Percentiles rank a stretch among this genome's conserved stretches.
phyloP scores from a whole-genome alignment of 2,888 invertebrate species.

The Eristalis arbustorum region DNA sequence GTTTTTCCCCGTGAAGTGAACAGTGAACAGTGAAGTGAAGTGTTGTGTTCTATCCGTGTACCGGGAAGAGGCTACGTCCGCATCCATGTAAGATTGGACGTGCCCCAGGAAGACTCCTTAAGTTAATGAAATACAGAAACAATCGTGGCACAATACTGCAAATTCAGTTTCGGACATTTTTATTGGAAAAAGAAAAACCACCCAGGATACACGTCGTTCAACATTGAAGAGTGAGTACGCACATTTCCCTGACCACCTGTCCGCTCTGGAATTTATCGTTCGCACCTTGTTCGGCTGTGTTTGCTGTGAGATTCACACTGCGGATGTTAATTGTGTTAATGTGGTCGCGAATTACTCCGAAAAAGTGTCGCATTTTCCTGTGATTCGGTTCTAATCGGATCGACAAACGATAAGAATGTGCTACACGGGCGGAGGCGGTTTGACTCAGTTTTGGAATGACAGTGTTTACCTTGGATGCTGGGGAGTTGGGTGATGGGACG shows the following conservation, averaged over 20 bases:
- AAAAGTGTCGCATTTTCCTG: background rate
- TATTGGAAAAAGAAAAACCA: constrained; percentile 66
- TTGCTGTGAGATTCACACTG: background rate
- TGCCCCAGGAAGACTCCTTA: constrained; percentile 17
- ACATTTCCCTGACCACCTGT: background rate
- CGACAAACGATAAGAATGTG: background rate
- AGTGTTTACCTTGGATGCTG: background rate
- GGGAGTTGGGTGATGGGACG: background rate
- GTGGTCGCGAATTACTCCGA: constrained; percentile 3
- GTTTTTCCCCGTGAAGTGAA: background rate
- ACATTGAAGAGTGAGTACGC: constrained; percentile 43
- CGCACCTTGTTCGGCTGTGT: background rate
- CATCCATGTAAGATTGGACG: constrained; percentile 32
- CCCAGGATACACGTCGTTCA: constrained; percentile 27
- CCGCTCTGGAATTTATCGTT: background rate
- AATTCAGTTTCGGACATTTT: constrained; percentile 80
- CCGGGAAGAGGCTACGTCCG: background rate
- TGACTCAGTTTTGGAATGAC: background rate
- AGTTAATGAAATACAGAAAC: constrained; percentile 80
- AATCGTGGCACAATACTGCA: constrained; percentile 79
- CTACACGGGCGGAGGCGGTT: background rate
- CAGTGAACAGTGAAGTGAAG: background rate
- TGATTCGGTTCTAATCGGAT: background rate
- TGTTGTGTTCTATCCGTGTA: too few relatives aligned
- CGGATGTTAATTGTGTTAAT: constrained; percentile 18